These are phyloP conservation scores for Monoplex corrugatus DNA, from an alignment of 2,888 invertebrate species.

Conservation along the genomic window DNA sequence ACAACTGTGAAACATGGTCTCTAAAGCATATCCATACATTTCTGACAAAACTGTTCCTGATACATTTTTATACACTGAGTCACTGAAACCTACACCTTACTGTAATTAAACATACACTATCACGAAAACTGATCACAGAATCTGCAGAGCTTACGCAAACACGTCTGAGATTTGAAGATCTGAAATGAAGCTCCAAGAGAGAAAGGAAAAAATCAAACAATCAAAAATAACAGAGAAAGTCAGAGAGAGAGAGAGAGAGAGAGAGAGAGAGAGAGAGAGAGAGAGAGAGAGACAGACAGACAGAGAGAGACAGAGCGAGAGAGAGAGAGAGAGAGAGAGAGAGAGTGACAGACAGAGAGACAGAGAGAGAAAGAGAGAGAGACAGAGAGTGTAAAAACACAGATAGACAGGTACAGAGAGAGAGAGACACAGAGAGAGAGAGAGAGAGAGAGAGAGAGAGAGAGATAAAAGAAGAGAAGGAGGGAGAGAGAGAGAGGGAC, in stretches of 20 bases:
- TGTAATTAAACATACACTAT: no score
- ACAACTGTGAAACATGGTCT: no score
- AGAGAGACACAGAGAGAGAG: no score
- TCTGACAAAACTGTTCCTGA: no score
- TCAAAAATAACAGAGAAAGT: neutral
- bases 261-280: slow-evolving; percentile 5
- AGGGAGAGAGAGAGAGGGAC: neutral
- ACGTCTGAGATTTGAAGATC: no score
- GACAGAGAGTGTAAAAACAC: neutral
- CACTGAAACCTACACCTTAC: no score
- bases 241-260: slow-evolving; percentile 11
- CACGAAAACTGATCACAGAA: no score
- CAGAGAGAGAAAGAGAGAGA: slow-evolving; percentile 4
- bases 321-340: slow-evolving; percentile 20
- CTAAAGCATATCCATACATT: no score
- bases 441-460: no score
- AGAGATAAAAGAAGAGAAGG: neutral
- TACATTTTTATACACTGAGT: no score
- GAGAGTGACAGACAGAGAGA: slow-evolving; percentile 31
- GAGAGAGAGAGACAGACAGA: slow-evolving; percentile 17
- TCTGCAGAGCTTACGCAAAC: no score
- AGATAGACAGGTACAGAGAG: no score
- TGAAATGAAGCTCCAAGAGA: neutral
- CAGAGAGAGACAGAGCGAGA: neutral
- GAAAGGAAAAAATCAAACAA: neutral